Base-by-base conservation (phyloP, 2,888 invertebrate species). In the Agrotis ipsilon region DNA sequence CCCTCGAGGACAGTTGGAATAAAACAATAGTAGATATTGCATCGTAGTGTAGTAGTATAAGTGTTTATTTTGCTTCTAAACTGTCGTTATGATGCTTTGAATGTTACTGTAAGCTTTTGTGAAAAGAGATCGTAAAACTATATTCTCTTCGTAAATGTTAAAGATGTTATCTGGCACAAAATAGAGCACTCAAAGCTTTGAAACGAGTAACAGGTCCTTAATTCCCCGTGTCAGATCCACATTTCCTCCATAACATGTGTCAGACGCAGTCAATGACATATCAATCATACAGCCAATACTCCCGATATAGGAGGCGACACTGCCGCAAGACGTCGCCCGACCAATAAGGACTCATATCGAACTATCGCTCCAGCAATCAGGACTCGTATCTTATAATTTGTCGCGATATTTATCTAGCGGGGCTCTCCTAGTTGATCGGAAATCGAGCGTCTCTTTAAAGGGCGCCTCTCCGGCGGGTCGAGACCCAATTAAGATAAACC, bases 381-480 rank as follows among this genome's bases (percentile, higher is more conserved):
- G 73, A 71, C 60, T 65, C 51, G 46, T 69, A 61, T 60, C 71
- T 54, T 51, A 57, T 78, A 81, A 87, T 82, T 84, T 86, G 78
- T 84, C 76, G 57, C 32, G 77, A 78, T 83, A 72, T 86, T 81
- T 86, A 83, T 86, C 83, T 73, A 57, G 14, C 24, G n/a, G n/a
- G 71, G 58, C 24, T 67, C 68, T 75, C 74, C 39, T 54, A 54
- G 27, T 21, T 60, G 64, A 65, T 57, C 72, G 81, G 80, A 83
- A 76, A 86, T 86, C 83, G 84, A 84, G 73, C 58, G 69, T 58
- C 68, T 72, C 57, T 68, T 73, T 71, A 68, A 68, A 64, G 54
- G 27, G 52, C 51, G 21, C 39, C 49, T 43, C 65, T 62, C 39
- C 39, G 11, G 51, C 18, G 16, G 46, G 16, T n/a, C 71, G 27